Conservation (phyloP, 2,888 invertebrate genomes). For the Maniola hyperantus region DNA sequence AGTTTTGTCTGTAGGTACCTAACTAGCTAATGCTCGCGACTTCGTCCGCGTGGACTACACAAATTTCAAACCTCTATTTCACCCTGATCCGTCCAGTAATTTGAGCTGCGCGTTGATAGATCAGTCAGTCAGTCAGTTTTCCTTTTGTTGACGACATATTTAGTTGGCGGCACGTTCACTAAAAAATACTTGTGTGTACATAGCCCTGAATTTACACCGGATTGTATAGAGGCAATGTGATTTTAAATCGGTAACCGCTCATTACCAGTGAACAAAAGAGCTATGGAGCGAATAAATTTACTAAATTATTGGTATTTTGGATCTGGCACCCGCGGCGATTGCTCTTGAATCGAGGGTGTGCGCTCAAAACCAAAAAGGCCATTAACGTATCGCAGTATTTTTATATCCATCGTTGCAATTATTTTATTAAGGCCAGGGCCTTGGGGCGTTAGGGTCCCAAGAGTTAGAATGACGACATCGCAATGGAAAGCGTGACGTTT, state of each 20-base stretch:
- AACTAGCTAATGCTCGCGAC: too few species aligned
- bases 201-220: slow-evolving; percentile 30
- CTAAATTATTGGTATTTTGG: slow-evolving; percentile 76
- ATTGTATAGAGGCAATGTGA: slow-evolving; percentile 19
- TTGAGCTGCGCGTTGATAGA: too few species aligned
- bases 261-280: slow-evolving; percentile 65
- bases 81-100: too few species aligned
- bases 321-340: slow-evolving; percentile 54
- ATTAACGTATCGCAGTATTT: slow-evolving; percentile 14
- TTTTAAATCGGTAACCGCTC: slow-evolving; percentile 36
- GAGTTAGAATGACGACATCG: too few species aligned
- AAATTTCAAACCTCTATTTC: too few species aligned
- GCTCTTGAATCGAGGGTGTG: slow-evolving; percentile 45
- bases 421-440: background rate
- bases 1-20: background rate
- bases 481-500: too few species aligned
- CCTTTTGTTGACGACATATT: too few species aligned
- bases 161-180: background rate
- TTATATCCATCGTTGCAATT: slow-evolving; percentile 10
- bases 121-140: too few species aligned
- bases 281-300: slow-evolving; percentile 75
- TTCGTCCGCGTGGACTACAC: too few species aligned
- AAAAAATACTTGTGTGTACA: slow-evolving; percentile 20
- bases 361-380: slow-evolving; percentile 16
- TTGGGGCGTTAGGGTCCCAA: too few species aligned